Base-by-base conservation (phyloP, 2,113 vertebrate genomes). In the Labeo catla region DNA sequence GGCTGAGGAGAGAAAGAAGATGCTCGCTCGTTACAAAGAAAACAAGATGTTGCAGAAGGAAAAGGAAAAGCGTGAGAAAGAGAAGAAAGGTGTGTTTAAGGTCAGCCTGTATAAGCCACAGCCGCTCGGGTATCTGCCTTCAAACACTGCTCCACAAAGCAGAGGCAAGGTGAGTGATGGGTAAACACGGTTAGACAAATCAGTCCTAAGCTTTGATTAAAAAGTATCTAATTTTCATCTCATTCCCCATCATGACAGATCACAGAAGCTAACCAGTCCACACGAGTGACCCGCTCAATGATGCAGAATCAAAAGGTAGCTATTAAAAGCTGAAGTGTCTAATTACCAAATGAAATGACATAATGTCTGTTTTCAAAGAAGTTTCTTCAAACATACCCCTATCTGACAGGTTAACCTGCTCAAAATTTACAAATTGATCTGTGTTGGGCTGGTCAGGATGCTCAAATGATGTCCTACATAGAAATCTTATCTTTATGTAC, bases 1-100 rank as follows among this genome's bases (percentile, higher is more conserved):
- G 8, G 36, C 70, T 10, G 93, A 96, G 13, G 95, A 97, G 36
- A 94, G 97, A 83, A 72, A 90, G 83, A 95, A 95, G 80, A 95
- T 97, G 95, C 96, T 99, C 0, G 94, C 95, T 81, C 96, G 97
- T 57, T 99, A 96, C 92, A 98, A 97, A 87, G 97, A 97, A 12
- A 95, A 96, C 0, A 99, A 98, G 80, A 93, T 95, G 6, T 95
- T 98, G 5, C 90, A 96, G 49, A 98, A 96, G 16, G 91, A 97
- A 87, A 98, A 94, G 80, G 96, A 97, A 81, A 96, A 95, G 68
- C 93, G 96, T 45, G 96, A 96, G 39, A 96, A 91, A 81, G 95
- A 95, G 34, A 95, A 92, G 66, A 96, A 95, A 88, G 95, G 93
- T 0, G 93, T 97, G 0, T 99, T 99, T 90, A 98, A 97, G 91